Percentiles rank a stretch among this genome's conserved stretches.
Evolutionary conservation across 2,797 vertebrate genomes (phyloP).

Genomic region (Sparus aurata): DNA sequence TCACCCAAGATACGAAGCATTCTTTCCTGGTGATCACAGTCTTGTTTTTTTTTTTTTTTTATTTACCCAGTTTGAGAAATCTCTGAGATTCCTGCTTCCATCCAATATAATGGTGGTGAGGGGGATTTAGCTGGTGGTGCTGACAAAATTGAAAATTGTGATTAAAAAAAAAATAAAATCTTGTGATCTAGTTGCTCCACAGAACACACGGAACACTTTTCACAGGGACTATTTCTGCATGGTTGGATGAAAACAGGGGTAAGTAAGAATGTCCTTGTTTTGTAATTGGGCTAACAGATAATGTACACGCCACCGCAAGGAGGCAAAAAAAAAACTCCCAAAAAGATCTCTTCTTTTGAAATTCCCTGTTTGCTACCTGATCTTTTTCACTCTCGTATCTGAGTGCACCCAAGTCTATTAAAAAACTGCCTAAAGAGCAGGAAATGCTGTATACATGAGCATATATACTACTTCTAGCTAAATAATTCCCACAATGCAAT

Average conservation of each 20-base stretch:
- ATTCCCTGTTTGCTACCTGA: neutral
- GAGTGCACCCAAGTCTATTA: neutral
- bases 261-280: too few species aligned
- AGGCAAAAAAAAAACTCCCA: too few species aligned
- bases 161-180: neutral
- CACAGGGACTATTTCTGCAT: neutral
- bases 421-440: too few species aligned
- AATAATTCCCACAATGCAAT: neutral
- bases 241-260: too few species aligned
- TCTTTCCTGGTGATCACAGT: too few species aligned
- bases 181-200: neutral
- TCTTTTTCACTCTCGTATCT: neutral
- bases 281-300: too few species aligned
- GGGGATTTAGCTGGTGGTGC: neutral
- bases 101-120: neutral
- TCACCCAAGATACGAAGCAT: neutral
- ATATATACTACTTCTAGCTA: neutral
- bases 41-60: too few species aligned
- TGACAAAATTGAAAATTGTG: neutral
- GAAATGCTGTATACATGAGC: neutral
- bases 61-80: neutral
- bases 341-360: neutral
- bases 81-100: neutral
- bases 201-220: neutral
- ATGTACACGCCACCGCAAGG: too few species aligned